Evolutionary conservation across 2,797 vertebrate genomes (phyloP), one percentile per base, ranked within the genome.

Genomic region (Nasua narica): DNA sequence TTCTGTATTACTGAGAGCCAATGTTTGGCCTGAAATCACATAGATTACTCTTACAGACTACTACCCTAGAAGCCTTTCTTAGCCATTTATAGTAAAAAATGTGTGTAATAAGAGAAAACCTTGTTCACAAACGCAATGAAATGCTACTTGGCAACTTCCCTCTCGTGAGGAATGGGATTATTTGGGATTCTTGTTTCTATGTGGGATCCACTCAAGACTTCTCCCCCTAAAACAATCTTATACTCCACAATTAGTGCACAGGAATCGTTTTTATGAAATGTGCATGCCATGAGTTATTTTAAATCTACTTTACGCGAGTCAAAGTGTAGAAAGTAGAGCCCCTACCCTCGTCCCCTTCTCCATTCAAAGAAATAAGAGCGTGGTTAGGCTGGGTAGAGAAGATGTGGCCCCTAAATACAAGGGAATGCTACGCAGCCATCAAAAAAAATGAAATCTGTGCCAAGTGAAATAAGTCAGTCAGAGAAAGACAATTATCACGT

Each of bases 41-140:
- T 14, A 7, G 6, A 8, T 40, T 79, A 40, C 85, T 85, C 62
- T 76, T 21, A 72, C 12, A 82, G 15, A 48, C 46, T n/a, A 18
- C 16, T 27, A 23, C 15, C 2, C 58, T 21, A 10, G 29, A 11
- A 67, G 15, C 1, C 5, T 56, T 27, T 23, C 35, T 60, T 52
- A 69, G 11, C 43, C 16, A 0, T 14, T 14, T 32, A 15, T 8
- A n/a, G n/a, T 67, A 18, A 46, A 43, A 37, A 56, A n/a, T 16
- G 62, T 23, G 7, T n/a, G 15, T 6, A 18, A 11, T 23, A 23
- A 9, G 12, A 29, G 35, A 19, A 77, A 10, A 19, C 46, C 3
- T n/a, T 0, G 0, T 9, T 37, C 40, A 7, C 48, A 3, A 0
- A 14, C 8, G 3, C 48, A 16, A 2, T 3, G 6, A 3, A 14